Conservation (phyloP, 2,797 vertebrate genomes). For the Siniperca undulata region DNA sequence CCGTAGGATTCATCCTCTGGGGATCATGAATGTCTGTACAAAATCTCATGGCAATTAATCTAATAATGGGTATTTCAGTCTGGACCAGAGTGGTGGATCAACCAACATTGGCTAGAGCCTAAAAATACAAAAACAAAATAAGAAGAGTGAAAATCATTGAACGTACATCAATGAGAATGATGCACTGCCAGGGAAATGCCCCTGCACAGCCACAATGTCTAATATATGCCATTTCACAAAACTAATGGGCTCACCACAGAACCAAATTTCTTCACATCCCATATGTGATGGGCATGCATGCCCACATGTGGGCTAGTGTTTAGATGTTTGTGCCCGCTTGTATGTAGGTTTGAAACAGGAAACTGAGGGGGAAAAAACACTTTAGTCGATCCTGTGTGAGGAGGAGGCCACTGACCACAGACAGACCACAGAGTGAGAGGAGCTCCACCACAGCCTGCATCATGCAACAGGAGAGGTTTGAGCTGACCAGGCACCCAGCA, state of each 20-base stretch:
- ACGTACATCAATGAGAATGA: neutral
- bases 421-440: constrained; percentile 52
- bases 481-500: constrained; percentile 43
- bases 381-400: constrained; percentile 60
- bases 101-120: neutral
- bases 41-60: neutral
- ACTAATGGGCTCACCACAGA: constrained; percentile 33
- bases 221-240: constrained; percentile 21
- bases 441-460: constrained; percentile 42
- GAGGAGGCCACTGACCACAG: constrained; percentile 70
- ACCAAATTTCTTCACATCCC: constrained; percentile 41
- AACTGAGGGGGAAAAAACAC: constrained; percentile 35
- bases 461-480: constrained; percentile 54
- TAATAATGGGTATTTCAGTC: neutral
- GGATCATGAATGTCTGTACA: neutral
- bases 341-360: constrained; percentile 54
- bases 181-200: constrained; percentile 16
- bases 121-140: constrained; percentile 20
- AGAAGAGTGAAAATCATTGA: constrained; percentile 1
- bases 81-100: neutral
- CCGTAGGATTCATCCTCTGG: neutral
- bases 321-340: constrained; percentile 45
- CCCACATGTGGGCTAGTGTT: constrained; percentile 41
- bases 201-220: neutral
- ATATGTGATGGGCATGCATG: constrained; percentile 33